Evolutionary conservation across 2,888 invertebrate genomes (phyloP).

Genomic region (Drosophila neonasuta): DNA sequence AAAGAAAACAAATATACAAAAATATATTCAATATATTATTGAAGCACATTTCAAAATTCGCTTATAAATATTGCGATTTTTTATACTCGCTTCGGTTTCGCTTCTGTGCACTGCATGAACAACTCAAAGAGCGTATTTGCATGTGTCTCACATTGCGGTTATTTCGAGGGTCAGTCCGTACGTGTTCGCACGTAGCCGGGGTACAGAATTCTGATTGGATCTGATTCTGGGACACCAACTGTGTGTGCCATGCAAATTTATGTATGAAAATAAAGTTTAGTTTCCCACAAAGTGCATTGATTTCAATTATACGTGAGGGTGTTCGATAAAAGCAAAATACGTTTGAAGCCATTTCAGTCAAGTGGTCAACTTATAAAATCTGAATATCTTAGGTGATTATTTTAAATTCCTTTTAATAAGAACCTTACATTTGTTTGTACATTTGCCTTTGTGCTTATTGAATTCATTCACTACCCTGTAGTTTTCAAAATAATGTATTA

Average conservation of each 20-base stretch:
- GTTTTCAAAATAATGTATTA: no score
- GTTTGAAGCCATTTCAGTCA: background rate
- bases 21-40: slow-evolving; percentile 30
- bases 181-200: slow-evolving; percentile 66
- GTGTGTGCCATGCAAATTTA: slow-evolving; percentile 58
- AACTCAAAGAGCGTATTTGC: slow-evolving; percentile 50
- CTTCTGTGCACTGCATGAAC: slow-evolving; percentile 25
- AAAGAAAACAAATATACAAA: slow-evolving; percentile 54
- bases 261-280: slow-evolving; percentile 57
- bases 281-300: slow-evolving; percentile 54
- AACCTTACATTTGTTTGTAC: background rate
- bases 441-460: background rate
- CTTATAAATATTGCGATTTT: slow-evolving; percentile 45
- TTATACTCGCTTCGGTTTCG: background rate
- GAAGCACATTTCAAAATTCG: slow-evolving; percentile 38
- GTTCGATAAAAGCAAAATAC: slow-evolving; percentile 8
- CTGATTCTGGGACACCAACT: slow-evolving; percentile 30
- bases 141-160: slow-evolving; percentile 35
- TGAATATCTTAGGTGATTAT: background rate
- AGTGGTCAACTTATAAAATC: background rate
- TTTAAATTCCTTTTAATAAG: background rate
- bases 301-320: slow-evolving; percentile 59
- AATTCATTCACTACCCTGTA: background rate
- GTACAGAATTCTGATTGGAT: slow-evolving; percentile 46
- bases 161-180: slow-evolving; percentile 63